Conservation (phyloP, 2,797 vertebrate species). For the Hydrocynus forskahlii region DNA sequence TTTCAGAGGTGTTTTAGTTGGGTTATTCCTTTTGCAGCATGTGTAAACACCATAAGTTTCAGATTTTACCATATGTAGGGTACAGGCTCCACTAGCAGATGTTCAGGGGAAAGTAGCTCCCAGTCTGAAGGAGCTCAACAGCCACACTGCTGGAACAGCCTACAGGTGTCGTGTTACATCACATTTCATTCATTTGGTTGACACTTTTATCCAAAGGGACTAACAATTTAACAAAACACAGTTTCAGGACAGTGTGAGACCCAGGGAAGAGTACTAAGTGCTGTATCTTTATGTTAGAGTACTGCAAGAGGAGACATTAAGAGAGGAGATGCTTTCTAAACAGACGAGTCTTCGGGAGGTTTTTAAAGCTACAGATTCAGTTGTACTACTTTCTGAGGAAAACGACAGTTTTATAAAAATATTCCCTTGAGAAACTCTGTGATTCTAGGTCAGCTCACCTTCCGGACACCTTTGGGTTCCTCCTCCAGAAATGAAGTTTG, state of each 20-base stretch:
- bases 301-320: too few species aligned
- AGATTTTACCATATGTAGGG: background rate
- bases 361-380: too few species aligned
- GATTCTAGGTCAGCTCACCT: constrained; percentile 77
- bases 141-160: background rate
- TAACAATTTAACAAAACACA: too few species aligned
- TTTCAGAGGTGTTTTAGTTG: background rate
- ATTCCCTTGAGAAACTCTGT: background rate
- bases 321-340: too few species aligned
- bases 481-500: constrained; percentile 93
- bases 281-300: too few species aligned
- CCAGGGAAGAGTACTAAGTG: too few species aligned
- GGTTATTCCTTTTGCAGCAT: background rate
- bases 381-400: background rate
- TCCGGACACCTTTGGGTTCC: constrained; percentile 90
- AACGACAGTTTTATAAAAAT: background rate
- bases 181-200: too few species aligned
- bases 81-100: background rate
- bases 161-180: background rate
- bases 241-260: too few species aligned
- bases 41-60: background rate
- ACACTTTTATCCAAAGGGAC: too few species aligned
- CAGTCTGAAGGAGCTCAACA: background rate
- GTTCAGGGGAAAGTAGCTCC: background rate
- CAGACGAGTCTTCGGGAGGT: too few species aligned